Percentiles rank a stretch among this genome's conserved stretches.
Evolutionary conservation across 92 coral and sea anemone genomes (phyloP).

Genomic region (Micromussa lordhowensis): DNA sequence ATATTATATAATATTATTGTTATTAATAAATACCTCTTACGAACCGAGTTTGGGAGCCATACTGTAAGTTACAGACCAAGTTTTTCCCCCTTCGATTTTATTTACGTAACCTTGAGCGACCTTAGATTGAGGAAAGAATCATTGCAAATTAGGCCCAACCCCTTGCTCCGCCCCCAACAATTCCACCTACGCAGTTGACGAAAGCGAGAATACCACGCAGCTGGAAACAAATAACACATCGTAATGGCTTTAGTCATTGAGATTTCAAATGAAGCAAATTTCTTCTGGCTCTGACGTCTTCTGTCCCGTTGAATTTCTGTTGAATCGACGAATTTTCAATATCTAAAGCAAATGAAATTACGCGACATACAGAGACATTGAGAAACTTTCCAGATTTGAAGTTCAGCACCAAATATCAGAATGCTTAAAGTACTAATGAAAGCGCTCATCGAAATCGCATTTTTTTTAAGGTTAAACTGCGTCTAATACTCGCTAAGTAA

Average conservation of each 20-base stretch:
- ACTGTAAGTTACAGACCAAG: no score
- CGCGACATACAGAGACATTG: no score
- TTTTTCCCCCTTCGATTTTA: no score
- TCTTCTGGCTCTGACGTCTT: neutral
- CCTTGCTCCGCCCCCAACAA: constrained; percentile 6
- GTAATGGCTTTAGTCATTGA: neutral
- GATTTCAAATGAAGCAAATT: neutral
- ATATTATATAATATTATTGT: no score
- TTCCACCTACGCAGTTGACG: constrained; percentile 1
- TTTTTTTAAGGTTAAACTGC: neutral
- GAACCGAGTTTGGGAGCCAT: no score
- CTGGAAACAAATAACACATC: neutral
- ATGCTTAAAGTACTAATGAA: neutral
- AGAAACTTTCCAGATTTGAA: neutral
- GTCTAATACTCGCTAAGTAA: neutral
- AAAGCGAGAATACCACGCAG: neutral
- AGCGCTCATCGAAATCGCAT: neutral
- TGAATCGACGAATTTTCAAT: neutral
- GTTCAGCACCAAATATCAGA: neutral
- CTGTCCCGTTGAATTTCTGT: neutral
- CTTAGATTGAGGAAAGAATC: neutral
- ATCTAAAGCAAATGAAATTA: neutral
- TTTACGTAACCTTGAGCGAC: constrained; percentile 1
- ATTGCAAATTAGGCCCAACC: no score
- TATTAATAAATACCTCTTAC: no score